A percentile compares a stretch with the other conserved stretches of the same genome.
Evolutionary conservation across 2,113 vertebrate genomes (phyloP).

Genomic region (Platycercus adscitus): DNA sequence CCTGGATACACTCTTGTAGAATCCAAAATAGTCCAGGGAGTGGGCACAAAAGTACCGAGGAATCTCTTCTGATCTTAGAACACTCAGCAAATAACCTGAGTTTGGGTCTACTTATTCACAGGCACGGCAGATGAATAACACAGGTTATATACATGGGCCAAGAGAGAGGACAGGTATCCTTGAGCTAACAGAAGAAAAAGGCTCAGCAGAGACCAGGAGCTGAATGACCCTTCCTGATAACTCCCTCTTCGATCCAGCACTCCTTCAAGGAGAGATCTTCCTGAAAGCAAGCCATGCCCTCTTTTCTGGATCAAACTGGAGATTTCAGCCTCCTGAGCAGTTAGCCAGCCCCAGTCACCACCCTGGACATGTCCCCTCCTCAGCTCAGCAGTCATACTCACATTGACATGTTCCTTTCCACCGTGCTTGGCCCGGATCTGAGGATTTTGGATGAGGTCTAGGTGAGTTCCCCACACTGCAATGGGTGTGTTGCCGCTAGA

Average conservation of each 20-base stretch:
- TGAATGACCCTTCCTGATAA: rapidly evolving
- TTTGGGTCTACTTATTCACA: neutral
- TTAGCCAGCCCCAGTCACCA: neutral
- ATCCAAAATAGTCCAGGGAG: neutral
- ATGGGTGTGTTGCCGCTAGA: conserved; percentile 92
- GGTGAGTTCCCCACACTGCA: conserved; percentile 92
- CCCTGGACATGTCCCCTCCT: rapidly evolving
- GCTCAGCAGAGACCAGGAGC: neutral
- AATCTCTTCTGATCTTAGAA: neutral
- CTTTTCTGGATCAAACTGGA: neutral
- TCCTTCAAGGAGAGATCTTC: neutral
- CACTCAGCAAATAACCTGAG: neutral
- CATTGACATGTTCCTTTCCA: conserved; percentile 90
- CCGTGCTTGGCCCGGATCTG: conserved; percentile 96
- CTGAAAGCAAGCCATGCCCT: neutral
- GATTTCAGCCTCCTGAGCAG: neutral
- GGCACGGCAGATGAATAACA: neutral
- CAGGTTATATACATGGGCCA: neutral
- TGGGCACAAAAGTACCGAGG: neutral
- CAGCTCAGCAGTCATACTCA: conserved; percentile 72
- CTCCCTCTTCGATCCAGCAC: neutral
- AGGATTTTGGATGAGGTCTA: conserved; percentile 96
- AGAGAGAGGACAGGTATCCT: neutral
- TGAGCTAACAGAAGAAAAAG: neutral
- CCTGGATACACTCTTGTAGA: neutral